Conservation (phyloP, 1,140 invertebrate species). For the Drosophila lacteicornis region DNA sequence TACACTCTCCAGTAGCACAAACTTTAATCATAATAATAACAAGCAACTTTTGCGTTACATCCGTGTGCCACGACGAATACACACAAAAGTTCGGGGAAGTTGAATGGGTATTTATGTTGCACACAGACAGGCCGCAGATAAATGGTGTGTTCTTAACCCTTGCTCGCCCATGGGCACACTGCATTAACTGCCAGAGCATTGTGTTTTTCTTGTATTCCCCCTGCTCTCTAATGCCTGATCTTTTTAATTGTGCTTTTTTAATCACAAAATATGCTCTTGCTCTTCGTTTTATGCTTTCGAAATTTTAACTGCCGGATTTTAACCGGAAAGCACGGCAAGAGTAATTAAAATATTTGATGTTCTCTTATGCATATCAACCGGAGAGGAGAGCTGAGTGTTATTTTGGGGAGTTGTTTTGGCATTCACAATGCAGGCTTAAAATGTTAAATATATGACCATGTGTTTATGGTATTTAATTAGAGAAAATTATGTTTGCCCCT, state of each 20-base stretch:
- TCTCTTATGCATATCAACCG: neutral
- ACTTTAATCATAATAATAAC: slow-evolving; percentile 83
- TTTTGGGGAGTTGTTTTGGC: neutral
- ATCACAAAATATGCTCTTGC: slow-evolving; percentile 14
- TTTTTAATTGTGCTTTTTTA: slow-evolving; percentile 13
- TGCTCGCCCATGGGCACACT: slow-evolving; percentile 10
- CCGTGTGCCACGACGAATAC: slow-evolving; percentile 40
- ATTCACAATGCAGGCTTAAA: neutral
- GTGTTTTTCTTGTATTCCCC: slow-evolving; percentile 16
- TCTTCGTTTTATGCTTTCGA: slow-evolving; percentile 6
- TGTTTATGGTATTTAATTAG: neutral
- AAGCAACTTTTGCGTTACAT: slow-evolving; percentile 73
- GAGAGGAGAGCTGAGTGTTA: neutral
- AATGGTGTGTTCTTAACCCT: slow-evolving; percentile 17
- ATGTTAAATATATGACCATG: neutral
- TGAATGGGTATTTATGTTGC: slow-evolving; percentile 49
- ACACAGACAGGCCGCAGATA: slow-evolving; percentile 34
- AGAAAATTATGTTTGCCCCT: neutral
- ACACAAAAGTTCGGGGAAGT: slow-evolving; percentile 26
- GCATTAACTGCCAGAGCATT: slow-evolving; percentile 26
- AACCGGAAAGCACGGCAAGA: neutral
- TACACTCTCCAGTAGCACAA: slow-evolving; percentile 24
- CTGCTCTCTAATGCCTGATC: neutral
- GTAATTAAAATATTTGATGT: slow-evolving; percentile 12
- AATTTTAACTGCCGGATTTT: slow-evolving; percentile 5